phyloP scores from a whole-genome alignment of 2,113 vertebrate species.

The Bostrychus sinensis region DNA sequence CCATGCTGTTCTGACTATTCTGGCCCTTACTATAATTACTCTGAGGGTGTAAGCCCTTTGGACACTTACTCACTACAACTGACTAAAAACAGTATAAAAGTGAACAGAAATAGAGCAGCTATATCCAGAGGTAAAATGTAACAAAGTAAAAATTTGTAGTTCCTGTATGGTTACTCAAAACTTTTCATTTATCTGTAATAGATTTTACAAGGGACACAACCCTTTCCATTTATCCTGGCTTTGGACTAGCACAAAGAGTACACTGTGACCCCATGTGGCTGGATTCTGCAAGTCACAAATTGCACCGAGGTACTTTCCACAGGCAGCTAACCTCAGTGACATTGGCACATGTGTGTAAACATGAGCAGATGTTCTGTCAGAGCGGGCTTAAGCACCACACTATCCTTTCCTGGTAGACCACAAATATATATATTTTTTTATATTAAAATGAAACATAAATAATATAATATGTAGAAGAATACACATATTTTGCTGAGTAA shows the following conservation, averaged over 20 bases:
- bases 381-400: conserved; percentile 43
- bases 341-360: conserved; percentile 57
- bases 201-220: background rate
- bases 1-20: conserved; percentile 35
- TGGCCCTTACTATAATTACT: conserved; percentile 47
- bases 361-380: conserved; percentile 59
- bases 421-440: background rate
- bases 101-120: background rate
- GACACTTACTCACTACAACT: background rate
- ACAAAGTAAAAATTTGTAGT: background rate
- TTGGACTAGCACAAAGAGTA: background rate
- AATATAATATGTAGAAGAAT: background rate
- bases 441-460: conserved; percentile 2
- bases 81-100: conserved; percentile 28
- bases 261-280: background rate
- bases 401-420: conserved; percentile 28
- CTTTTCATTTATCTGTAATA: no score
- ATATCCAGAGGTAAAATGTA: background rate
- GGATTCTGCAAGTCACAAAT: background rate
- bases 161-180: no score
- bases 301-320: conserved; percentile 18
- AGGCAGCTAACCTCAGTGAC: conserved; percentile 38
- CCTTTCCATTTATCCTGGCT: background rate
- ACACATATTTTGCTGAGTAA: background rate
- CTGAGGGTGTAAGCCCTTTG: conserved; percentile 11